Percentiles rank a stretch among this genome's conserved stretches.
These are phyloP conservation scores for Leptobrachium ailaonicum DNA, from an alignment of 2,113 vertebrate species.

Conservation along the genomic window DNA sequence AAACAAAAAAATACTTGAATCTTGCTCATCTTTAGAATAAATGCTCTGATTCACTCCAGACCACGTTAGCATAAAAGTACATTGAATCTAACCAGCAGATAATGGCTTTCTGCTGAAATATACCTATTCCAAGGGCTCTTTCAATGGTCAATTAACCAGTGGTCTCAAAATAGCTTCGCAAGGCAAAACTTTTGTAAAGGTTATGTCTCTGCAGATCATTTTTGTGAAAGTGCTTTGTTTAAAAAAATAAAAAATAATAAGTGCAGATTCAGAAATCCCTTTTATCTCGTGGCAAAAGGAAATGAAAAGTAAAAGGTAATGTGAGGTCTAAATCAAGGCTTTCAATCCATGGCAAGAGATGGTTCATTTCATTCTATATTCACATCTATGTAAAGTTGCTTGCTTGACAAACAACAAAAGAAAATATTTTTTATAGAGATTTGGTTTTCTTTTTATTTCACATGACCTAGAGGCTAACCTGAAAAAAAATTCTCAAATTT, in stretches of 20 bases:
- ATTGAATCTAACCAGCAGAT: conserved; percentile 34
- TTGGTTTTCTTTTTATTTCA: too few relatives aligned
- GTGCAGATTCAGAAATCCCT: conserved; percentile 17
- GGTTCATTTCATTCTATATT: too few relatives aligned
- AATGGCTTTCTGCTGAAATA: conserved; percentile 32
- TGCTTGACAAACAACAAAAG: too few relatives aligned
- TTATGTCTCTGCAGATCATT: conserved; percentile 38
- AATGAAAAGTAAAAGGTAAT: not conserved
- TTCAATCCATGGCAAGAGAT: too few relatives aligned
- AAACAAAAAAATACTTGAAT: conserved; percentile 12
- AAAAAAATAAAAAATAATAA: not conserved
- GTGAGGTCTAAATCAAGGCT: too few relatives aligned
- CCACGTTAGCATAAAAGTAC: conserved; percentile 32
- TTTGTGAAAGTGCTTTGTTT: conserved; percentile 26
- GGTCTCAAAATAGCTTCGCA: conserved; percentile 41
- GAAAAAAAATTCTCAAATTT: too few relatives aligned
- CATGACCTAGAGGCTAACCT: too few relatives aligned
- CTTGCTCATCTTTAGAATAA: conserved; percentile 40
- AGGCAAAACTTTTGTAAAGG: conserved; percentile 37
- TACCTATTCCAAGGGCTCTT: conserved; percentile 37
- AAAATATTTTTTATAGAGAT: too few relatives aligned
- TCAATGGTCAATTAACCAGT: conserved; percentile 44
- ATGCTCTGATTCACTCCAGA: conserved; percentile 39
- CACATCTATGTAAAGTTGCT: too few relatives aligned
- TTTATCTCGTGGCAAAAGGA: conserved; percentile 7